These are phyloP conservation scores for Aurelia sp. DNA, from an alignment of 30 jellyfish, hydroid and myxozoan genomes.

Conservation along the genomic window DNA sequence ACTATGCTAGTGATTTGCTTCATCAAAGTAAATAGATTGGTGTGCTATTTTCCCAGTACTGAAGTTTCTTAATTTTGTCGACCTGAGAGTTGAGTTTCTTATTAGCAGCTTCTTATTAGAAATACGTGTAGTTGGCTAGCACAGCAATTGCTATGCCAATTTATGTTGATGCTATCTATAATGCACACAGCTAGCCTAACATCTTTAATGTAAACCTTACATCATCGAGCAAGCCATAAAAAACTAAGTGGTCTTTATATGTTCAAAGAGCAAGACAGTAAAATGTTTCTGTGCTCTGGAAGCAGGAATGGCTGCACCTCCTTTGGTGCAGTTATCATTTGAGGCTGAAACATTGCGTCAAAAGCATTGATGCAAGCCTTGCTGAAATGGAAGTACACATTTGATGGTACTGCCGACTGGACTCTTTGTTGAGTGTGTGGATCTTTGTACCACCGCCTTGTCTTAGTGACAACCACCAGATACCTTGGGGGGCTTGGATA, in stretches of 20 bases:
- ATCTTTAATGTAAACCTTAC: not conserved
- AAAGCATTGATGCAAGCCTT: not conserved
- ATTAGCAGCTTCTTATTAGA: too few relatives aligned
- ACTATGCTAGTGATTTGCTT: too few relatives aligned
- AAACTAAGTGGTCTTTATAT: slow-evolving; percentile 10
- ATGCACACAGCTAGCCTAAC: slow-evolving; percentile 3
- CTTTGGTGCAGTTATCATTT: slow-evolving; percentile 13
- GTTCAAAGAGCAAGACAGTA: slow-evolving; percentile 32
- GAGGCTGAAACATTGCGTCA: slow-evolving; percentile 5
- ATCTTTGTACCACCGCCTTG: slow-evolving; percentile 24
- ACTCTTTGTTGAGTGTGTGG: slow-evolving; percentile 11
- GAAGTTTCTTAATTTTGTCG: too few relatives aligned
- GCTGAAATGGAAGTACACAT: slow-evolving; percentile 7
- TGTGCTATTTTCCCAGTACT: too few relatives aligned
- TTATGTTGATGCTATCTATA: not conserved
- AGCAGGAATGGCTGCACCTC: slow-evolving; percentile 49
- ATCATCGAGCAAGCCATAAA: slow-evolving; percentile 1
- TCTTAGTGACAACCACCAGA: slow-evolving; percentile 27
- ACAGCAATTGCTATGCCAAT: too few relatives aligned
- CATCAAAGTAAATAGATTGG: too few relatives aligned
- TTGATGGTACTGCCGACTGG: slow-evolving; percentile 7
- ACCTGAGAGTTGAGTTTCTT: too few relatives aligned
- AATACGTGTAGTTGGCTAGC: too few relatives aligned
- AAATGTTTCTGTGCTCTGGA: slow-evolving; percentile 48
- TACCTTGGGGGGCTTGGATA: slow-evolving; percentile 23